These are phyloP conservation scores for Labroides dimidiatus DNA, from an alignment of 2,797 vertebrate species.

Conservation along the genomic window DNA sequence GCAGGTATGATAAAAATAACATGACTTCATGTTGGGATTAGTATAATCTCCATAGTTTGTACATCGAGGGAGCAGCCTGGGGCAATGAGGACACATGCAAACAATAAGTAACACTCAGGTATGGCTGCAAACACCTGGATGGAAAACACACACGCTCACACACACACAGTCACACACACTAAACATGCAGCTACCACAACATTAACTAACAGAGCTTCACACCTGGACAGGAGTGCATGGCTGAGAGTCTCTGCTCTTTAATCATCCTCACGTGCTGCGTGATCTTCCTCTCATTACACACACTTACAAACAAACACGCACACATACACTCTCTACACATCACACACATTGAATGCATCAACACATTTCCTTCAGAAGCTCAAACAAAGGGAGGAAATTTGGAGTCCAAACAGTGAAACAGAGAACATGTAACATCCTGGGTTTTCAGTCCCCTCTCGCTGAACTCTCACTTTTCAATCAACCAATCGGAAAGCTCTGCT, in stretches of 20 bases:
- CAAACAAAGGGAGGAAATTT: slow-evolving; percentile 70
- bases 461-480: background rate
- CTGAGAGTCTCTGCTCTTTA: slow-evolving; percentile 61
- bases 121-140: slow-evolving; percentile 66
- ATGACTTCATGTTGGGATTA: slow-evolving; percentile 51
- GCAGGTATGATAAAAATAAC: slow-evolving; percentile 60
- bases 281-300: slow-evolving; percentile 29
- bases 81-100: slow-evolving; percentile 46
- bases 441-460: no score
- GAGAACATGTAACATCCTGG: slow-evolving; percentile 52
- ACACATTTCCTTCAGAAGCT: slow-evolving; percentile 13
- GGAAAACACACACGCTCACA: slow-evolving; percentile 11
- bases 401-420: slow-evolving; percentile 44
- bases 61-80: slow-evolving; percentile 5
- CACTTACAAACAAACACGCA: slow-evolving; percentile 27
- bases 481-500: slow-evolving; percentile 27
- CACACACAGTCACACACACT: no score
- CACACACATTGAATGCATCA: background rate
- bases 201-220: slow-evolving; percentile 54
- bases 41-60: slow-evolving; percentile 34
- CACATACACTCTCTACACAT: background rate
- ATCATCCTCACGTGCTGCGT: slow-evolving; percentile 53
- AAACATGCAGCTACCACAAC: slow-evolving; percentile 11
- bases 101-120: slow-evolving; percentile 47
- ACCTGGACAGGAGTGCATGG: slow-evolving; percentile 63